Evolutionary conservation across 2,888 invertebrate species (phyloP).

Genomic region (Apamea anceps): DNA sequence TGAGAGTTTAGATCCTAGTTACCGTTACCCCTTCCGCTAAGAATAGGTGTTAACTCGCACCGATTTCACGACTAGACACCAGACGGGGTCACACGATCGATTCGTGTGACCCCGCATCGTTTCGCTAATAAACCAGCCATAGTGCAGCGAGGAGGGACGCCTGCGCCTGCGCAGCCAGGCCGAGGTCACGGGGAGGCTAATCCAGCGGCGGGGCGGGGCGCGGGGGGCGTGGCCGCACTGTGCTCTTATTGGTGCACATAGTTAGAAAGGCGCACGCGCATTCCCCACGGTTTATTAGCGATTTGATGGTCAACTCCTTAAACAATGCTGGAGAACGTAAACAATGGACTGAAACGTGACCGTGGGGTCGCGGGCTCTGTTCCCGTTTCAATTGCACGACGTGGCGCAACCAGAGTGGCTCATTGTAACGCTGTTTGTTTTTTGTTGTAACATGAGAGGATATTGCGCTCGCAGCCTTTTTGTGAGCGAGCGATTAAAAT

Average conservation of each 20-base stretch:
- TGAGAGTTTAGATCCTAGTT: constrained; percentile 9
- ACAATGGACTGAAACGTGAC: constrained; percentile 80
- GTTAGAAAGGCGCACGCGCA: constrained; percentile 69
- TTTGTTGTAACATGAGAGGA: constrained; percentile 69
- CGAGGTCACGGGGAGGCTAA: constrained; percentile 54
- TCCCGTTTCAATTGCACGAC: constrained; percentile 69
- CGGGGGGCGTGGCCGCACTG: constrained; percentile 64
- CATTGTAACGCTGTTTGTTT: constrained; percentile 63
- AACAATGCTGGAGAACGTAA: constrained; percentile 70
- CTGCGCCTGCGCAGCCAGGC: constrained; percentile 30
- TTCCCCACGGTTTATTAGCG: constrained; percentile 65
- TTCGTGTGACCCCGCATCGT: constrained; percentile 58
- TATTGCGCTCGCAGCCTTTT: constrained; percentile 64
- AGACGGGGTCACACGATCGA: constrained; percentile 53
- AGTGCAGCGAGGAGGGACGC: constrained; percentile 34
- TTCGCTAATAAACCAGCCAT: constrained; percentile 62
- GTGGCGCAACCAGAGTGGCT: constrained; percentile 61
- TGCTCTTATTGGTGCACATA: constrained; percentile 62
- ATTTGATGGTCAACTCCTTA: constrained; percentile 69
- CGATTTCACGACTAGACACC: constrained; percentile 44
- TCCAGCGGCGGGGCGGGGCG: constrained; percentile 46
- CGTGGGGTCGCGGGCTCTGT: constrained; percentile 69
- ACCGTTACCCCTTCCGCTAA: constrained; percentile 19
- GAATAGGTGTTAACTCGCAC: constrained; percentile 55
- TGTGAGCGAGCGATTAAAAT: constrained; percentile 65